Base-by-base conservation (phyloP, 2,797 vertebrate genomes). In the Varecia variegata region DNA sequence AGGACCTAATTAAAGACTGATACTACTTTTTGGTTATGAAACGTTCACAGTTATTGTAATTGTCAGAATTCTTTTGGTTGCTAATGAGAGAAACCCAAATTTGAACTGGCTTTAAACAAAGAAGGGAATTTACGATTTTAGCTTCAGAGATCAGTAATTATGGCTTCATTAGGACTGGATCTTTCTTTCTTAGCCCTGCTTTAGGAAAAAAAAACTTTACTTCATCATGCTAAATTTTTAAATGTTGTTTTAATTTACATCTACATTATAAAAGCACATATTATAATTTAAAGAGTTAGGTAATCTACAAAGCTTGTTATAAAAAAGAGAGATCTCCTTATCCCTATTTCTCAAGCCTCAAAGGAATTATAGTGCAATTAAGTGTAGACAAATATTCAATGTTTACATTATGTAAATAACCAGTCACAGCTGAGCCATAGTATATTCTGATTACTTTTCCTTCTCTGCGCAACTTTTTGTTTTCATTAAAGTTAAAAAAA, bases 371-470 rank as follows among this genome's bases (percentile, higher is more conserved):
- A 35, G 60, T 23, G 30, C 82, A 70, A 85, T 81, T 81, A 88
- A 47, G 21, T 85, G 85, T 74, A 92, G 77, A 88, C 35, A 84
- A 90, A 77, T 50, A 83, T 21, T 76, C 32, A 40, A 1, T 82
- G 95, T 95, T 96, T 90, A 89, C 71, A n/a, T 83, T 86, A 30
- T 47, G 58, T 79, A 82, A 81, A 88, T 58, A 21, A 21, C 62
- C 50, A 7, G 38, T 50, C 35, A 11, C 23, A 47, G 93, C 56
- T 27, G 80, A 89, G 32, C 50, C 45, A 0, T 9, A 23, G 40
- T 32, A 4, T 77, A 43, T 76, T 88, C 93, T 81, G 94, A 80
- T 81, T 40, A 43, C 35, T 92, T 52, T 74, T 76, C 17, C 71
- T 93, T 54, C 56, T 84, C 71, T 54, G 40, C 2, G 43, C 60